Percentiles rank a stretch among this genome's conserved stretches.
Conservation (phyloP, 30 jellyfish, hydroid and myxozoan species). For the Aurelia coerulea region DNA sequence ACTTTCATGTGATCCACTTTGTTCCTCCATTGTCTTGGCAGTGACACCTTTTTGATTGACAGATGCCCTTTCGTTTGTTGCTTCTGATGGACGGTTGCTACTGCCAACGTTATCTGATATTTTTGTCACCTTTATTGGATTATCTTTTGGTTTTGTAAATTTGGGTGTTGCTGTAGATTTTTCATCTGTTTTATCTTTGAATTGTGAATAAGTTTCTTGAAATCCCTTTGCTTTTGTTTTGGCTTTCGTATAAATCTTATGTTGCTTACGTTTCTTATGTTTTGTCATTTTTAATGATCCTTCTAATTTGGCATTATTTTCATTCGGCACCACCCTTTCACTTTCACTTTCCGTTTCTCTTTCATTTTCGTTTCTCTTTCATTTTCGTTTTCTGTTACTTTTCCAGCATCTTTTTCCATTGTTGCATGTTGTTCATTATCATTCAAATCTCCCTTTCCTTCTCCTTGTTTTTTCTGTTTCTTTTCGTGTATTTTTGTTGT, state of each 20-base stretch:
- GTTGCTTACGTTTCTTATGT: neutral
- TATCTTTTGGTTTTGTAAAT: constrained; percentile 47
- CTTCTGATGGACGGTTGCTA: constrained; percentile 39
- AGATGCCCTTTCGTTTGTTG: neutral
- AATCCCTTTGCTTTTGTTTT: neutral
- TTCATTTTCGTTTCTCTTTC: constrained; percentile 7
- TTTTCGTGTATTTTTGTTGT: constrained; percentile 69
- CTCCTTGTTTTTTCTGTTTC: constrained; percentile 49
- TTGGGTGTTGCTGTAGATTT: constrained; percentile 62
- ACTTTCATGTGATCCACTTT: neutral
- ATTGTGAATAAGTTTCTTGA: constrained; percentile 11
- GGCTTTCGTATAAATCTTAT: neutral
- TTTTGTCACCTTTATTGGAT: constrained; percentile 49
- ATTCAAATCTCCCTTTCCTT: constrained; percentile 8
- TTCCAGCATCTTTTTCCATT: constrained; percentile 25
- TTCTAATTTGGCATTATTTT: neutral
- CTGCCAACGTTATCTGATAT: constrained; percentile 23
- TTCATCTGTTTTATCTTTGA: neutral
- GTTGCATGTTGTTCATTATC: constrained; percentile 22
- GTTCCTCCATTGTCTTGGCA: constrained; percentile 11
- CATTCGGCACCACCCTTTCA: neutral
- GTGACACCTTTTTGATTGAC: neutral
- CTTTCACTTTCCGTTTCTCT: constrained; percentile 1
- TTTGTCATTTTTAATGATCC: constrained; percentile 1
- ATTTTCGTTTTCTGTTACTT: constrained; percentile 30